Evolutionary conservation across 2,113 vertebrate genomes (phyloP).

Genomic region (Carlito syrichta): DNA sequence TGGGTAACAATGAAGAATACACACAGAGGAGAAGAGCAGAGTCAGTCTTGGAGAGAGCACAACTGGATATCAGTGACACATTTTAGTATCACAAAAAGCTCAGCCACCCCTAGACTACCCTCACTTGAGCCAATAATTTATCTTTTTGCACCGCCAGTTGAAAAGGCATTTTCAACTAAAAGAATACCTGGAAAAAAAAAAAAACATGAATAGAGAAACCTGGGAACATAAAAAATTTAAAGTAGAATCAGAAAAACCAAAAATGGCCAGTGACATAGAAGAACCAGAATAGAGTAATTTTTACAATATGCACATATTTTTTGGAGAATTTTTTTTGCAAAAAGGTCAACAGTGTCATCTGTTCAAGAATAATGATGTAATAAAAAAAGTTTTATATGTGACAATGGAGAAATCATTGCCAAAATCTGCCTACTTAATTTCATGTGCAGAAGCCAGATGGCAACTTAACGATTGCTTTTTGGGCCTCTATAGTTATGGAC

Average conservation of each 20-base stretch:
- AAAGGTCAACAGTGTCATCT: not conserved
- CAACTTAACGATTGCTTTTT: not conserved
- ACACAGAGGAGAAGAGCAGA: not conserved
- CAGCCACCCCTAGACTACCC: no score
- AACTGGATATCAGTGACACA: not conserved
- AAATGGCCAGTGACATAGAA: not conserved
- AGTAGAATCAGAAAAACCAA: not conserved
- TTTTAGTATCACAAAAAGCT: not conserved
- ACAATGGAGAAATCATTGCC: not conserved
- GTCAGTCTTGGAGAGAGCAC: not conserved
- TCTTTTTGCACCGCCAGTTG: not conserved
- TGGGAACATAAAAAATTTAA: not conserved
- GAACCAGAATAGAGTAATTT: not conserved
- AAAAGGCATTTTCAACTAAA: conserved; percentile 11
- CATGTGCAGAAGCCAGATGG: conserved; percentile 31
- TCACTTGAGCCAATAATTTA: not conserved
- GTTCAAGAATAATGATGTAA: conserved; percentile 4
- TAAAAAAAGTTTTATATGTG: not conserved
- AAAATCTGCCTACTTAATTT: not conserved
- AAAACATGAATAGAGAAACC: not conserved
- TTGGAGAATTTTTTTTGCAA: not conserved
- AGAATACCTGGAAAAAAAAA: not conserved
- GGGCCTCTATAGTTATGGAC: not conserved
- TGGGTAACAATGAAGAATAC: not conserved
- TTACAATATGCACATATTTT: not conserved